Evolutionary conservation across 92 coral and sea anemone genomes (phyloP), one percentile per base, ranked within the genome.

Genomic region (Chrysogorgia sp.): DNA sequence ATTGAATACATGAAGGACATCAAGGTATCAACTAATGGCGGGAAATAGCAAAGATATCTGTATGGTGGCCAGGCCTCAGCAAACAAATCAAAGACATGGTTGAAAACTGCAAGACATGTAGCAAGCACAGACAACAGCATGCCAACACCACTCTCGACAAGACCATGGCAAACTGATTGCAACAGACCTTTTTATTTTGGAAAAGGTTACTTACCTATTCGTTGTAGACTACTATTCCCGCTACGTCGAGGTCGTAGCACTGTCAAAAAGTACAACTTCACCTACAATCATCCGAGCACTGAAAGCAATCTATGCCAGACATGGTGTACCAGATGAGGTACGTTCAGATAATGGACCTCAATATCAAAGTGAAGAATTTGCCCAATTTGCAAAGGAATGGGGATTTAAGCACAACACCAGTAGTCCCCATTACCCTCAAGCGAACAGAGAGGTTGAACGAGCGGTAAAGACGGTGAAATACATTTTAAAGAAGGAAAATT

Each of bases 121-220:
- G 79, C 33, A 56, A 81, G 52, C 20, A 35, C 53, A 74, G 34
- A 0, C 64, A 63, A 40, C 50, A 29, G 40, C 87, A 12, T 63
- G 7, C 67, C 81, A 40, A 30, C 82, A 34, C 37, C 35, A 40
- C 41, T 83, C 66, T 76, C 82, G n/a, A n/a, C 49, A 47, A 71
- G 75, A 64, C 86, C 81, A 14, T 83, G 86, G 86, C 82, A 75
- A 26, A 40, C 76, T 74, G 65, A 63, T 82, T 0, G 81, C 81
- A n/a, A 70, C 77, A 47, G 87, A 83, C 40, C 22, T 83, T 10
- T 63, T 64, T 67, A 63, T 71, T 69, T 50, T 72, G 29, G 63
- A 82, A 65, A 74, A 49, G 40, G 17, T 58, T 24, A 61, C 53
- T 15, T 81, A 81, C 50, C 69, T 81, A n/a, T 53, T 74, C 3